A percentile compares a stretch with the other conserved stretches of the same genome.
Conservation (phyloP, 2,797 vertebrate genomes). For the Geotria australis region DNA sequence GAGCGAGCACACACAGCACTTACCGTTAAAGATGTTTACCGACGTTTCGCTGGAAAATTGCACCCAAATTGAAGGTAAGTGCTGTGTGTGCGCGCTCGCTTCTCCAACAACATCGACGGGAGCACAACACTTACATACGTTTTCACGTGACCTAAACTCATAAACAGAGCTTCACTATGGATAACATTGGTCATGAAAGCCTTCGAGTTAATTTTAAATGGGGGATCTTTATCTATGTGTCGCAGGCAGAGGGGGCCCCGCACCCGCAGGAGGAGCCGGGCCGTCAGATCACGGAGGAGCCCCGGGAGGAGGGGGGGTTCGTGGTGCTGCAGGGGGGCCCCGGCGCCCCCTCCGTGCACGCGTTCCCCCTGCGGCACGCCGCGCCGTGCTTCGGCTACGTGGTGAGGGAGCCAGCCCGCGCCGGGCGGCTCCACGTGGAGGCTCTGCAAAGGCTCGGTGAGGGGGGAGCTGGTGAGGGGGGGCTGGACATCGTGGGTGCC, state of each 20-base stretch:
- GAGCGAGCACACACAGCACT: too few species aligned
- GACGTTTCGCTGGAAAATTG: too few species aligned
- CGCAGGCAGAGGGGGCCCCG: slow-evolving; percentile 4
- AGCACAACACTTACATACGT: too few species aligned
- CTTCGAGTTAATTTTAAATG: too few species aligned
- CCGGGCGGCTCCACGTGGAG: slow-evolving; percentile 33
- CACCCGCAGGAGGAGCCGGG: slow-evolving; percentile 24
- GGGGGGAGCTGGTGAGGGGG: not conserved
- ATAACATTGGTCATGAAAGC: too few species aligned
- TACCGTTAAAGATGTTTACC: too few species aligned
- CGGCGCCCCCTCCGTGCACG: slow-evolving; percentile 30
- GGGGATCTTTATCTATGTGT: too few species aligned
- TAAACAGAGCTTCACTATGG: too few species aligned
- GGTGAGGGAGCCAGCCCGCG: slow-evolving; percentile 30
- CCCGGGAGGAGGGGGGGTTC: slow-evolving; percentile 16
- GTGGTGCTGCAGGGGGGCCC: slow-evolving; percentile 27
- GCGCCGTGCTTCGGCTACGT: slow-evolving; percentile 65
- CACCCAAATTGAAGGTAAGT: too few species aligned
- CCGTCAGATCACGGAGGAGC: slow-evolving; percentile 17
- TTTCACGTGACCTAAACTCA: too few species aligned
- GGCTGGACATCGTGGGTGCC: not conserved
- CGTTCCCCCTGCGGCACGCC: slow-evolving; percentile 56
- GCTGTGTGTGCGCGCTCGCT: too few species aligned
- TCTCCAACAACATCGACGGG: too few species aligned
- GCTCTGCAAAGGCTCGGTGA: slow-evolving; percentile 39